Percentiles rank a stretch among this genome's conserved stretches.
Evolutionary conservation across 2,113 vertebrate species (phyloP).

Genomic region (Capreolus pygargus): DNA sequence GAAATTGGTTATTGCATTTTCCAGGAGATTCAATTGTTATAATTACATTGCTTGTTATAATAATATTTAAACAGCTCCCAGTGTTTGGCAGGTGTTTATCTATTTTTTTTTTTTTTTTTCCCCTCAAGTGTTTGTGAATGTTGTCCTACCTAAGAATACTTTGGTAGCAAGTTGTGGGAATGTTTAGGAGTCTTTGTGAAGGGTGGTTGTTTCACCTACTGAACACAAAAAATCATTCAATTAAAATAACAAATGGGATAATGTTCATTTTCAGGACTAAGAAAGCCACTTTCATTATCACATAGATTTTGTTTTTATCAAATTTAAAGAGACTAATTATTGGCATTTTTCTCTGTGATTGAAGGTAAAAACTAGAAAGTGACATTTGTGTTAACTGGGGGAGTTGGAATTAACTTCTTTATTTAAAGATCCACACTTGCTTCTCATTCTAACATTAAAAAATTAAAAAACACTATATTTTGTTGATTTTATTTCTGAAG

Average conservation of each 20-base stretch:
- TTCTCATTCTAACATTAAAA: background rate
- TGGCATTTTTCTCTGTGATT: background rate
- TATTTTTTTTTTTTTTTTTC: background rate
- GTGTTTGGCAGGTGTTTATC: background rate
- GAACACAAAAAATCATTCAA: background rate
- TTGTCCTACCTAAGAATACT: background rate
- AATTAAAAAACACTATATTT: background rate
- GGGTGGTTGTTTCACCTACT: background rate
- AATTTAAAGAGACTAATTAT: background rate
- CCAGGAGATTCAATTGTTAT: slow-evolving; percentile 29
- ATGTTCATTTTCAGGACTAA: background rate
- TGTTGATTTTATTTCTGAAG: background rate
- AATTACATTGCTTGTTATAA: slow-evolving; percentile 20
- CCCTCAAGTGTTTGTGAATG: background rate
- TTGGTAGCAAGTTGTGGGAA: background rate
- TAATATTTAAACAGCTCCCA: slow-evolving; percentile 41
- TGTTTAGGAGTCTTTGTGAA: background rate
- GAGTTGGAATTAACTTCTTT: background rate
- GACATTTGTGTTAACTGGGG: background rate
- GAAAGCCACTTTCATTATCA: background rate
- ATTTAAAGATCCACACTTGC: background rate
- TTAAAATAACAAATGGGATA: background rate
- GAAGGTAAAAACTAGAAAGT: background rate
- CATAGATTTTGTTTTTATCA: background rate
- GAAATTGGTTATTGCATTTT: slow-evolving; percentile 26